Evolutionary conservation across 2,888 invertebrate species (phyloP), one percentile per base, ranked within the genome.

Genomic region (Drosophila neonasuta): DNA sequence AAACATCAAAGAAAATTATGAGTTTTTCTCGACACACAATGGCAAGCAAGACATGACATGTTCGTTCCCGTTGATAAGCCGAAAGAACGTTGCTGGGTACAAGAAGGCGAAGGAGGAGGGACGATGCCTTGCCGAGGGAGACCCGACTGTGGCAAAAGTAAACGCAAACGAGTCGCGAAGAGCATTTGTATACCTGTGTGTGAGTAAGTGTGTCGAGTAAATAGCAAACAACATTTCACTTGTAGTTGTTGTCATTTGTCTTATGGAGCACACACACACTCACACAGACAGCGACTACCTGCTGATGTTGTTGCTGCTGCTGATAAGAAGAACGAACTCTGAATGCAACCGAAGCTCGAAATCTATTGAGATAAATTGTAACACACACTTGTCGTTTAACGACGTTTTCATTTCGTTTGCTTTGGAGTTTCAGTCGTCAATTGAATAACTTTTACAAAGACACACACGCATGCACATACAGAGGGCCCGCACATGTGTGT

Each of bases 1-100:
- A 76, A 81, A 85, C 86, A 85, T 86, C 87, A 80, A 80, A 86
- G 85, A 81, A 75, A 81, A 84, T 66, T 63, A 78, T 79, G 79
- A 75, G 67, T 73, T 80, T 80, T 83, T 59, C 79, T 66, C 55
- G 30, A 78, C 62, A 59, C 65, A 63, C 58, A 56, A 65, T 58
- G 50, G 46, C 44, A 32, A 32, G 10, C 36, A 36, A 36, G 44
- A 71, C 54, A 48, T 62, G 61, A 68, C 64, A 71, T 68, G 58
- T 68, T 55, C 54, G 30, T 48, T 65, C 36, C n/a, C 54, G 60
- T 62, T 68, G 76, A 86, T 85, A 87, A 86, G 51, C 49, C 41
- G 32, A 11, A 51, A 36, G 60, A 29, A 48, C 45, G 20, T 42
- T 58, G 10, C 30, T 11, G 11, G 29, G 9, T 9, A 15, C 11